Evolutionary conservation across 1,140 invertebrate species (phyloP).

Genomic region (Spodoptera litura): DNA sequence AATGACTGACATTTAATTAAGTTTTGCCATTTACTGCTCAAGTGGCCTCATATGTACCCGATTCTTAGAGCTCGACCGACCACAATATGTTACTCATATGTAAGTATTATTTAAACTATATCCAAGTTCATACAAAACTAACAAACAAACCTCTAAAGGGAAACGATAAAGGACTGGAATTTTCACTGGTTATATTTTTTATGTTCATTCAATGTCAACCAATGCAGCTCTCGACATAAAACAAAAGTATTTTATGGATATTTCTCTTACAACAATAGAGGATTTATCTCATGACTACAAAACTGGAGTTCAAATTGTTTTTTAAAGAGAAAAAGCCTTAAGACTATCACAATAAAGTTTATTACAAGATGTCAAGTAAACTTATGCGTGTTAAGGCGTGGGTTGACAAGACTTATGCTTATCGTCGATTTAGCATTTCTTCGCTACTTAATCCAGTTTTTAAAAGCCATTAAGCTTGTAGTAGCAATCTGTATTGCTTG

Average conservation of each 20-base stretch:
- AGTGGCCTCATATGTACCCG: conserved; percentile 6
- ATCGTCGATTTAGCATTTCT: conserved; percentile 81
- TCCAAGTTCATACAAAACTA: neutral
- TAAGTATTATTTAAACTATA: neutral
- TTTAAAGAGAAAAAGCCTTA: conserved; percentile 45
- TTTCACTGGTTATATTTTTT: conserved; percentile 3
- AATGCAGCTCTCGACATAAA: conserved; percentile 2
- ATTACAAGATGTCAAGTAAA: conserved; percentile 39
- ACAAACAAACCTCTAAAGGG: neutral
- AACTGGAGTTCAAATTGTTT: conserved; percentile 30
- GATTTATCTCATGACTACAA: conserved; percentile 46
- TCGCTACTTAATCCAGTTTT: conserved; percentile 83
- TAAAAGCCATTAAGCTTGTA: conserved; percentile 80
- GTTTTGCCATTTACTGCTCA: conserved; percentile 14
- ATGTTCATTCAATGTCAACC: conserved; percentile 27
- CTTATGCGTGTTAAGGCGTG: conserved; percentile 67
- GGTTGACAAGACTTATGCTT: conserved; percentile 79
- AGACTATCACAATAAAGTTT: conserved; percentile 47
- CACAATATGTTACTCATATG: neutral
- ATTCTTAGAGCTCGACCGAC: conserved; percentile 9
- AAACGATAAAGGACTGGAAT: conserved; percentile 13
- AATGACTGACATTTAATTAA: conserved; percentile 45
- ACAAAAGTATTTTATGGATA: conserved; percentile 40
- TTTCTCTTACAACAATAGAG: conserved; percentile 48
- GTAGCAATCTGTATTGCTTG: conserved; percentile 72